Percentiles rank a stretch among this genome's conserved stretches.
phyloP scores from a whole-genome alignment of 2,888 invertebrate species.

The Melitaea athalia region DNA sequence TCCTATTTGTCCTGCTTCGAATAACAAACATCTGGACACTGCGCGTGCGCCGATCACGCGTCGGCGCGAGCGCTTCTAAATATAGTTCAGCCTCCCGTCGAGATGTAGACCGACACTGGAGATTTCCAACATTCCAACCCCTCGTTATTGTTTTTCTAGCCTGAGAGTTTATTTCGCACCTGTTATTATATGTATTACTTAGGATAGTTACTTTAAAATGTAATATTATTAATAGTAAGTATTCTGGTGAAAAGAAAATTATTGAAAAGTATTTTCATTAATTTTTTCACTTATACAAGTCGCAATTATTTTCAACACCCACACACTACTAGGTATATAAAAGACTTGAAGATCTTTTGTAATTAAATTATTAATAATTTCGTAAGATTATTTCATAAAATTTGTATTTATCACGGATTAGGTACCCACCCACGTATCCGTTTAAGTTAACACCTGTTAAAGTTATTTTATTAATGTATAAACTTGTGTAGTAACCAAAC shows the following conservation, averaged over 20 bases:
- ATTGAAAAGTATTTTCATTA: too few relatives aligned
- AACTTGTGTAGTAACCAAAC: too few relatives aligned
- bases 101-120: slow-evolving; percentile 62
- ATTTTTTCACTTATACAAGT: too few relatives aligned
- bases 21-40: slow-evolving; percentile 45
- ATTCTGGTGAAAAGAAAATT: neutral
- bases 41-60: slow-evolving; percentile 57
- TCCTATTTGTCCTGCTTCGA: slow-evolving; percentile 32
- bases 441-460: too few relatives aligned
- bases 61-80: slow-evolving; percentile 72
- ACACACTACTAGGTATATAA: too few relatives aligned
- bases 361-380: too few relatives aligned
- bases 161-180: slow-evolving; percentile 32
- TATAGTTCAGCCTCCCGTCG: slow-evolving; percentile 67
- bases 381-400: too few relatives aligned
- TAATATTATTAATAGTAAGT: neutral
- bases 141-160: slow-evolving; percentile 53
- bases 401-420: too few relatives aligned
- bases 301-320: too few relatives aligned
- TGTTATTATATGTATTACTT: slow-evolving; percentile 28
- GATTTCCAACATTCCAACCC: slow-evolving; percentile 66
- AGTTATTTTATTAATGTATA: too few relatives aligned
- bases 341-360: too few relatives aligned
- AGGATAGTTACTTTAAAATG: neutral
- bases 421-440: too few relatives aligned